Percentiles rank a stretch among this genome's conserved stretches.
Conservation (phyloP, 2,113 vertebrate species). For the Hydrolagus affinis region DNA sequence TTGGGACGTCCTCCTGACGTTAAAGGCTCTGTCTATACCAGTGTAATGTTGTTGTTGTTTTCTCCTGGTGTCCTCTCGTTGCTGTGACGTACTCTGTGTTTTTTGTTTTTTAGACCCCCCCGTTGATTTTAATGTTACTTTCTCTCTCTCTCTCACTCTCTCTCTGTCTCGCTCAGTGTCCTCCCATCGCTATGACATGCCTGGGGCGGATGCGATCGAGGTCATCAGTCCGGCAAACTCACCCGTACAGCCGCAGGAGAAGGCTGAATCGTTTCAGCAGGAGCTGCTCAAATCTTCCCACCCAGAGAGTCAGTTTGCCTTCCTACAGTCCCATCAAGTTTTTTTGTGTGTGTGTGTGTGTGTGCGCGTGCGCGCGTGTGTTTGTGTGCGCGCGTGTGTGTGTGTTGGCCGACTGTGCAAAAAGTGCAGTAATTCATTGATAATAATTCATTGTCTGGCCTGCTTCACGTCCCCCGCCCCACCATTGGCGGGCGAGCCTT, state of each 20-base stretch:
- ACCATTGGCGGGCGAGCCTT: too few relatives aligned
- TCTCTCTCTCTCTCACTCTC: slow-evolving; percentile 36
- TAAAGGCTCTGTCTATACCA: slow-evolving; percentile 35
- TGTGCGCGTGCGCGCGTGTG: too few relatives aligned
- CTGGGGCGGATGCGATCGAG: slow-evolving; percentile 77
- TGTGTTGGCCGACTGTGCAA: too few relatives aligned
- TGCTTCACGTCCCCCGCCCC: too few relatives aligned
- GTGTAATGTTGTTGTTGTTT: slow-evolving; percentile 39
- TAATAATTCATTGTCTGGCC: too few relatives aligned
- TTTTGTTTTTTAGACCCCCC: too few relatives aligned
- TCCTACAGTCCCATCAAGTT: too few relatives aligned
- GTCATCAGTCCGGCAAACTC: slow-evolving; percentile 91
- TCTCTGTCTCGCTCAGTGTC: slow-evolving; percentile 79
- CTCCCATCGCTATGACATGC: slow-evolving; percentile 80
- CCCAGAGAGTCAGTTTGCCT: slow-evolving; percentile 60
- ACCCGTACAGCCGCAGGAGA: slow-evolving; percentile 77
- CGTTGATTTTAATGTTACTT: slow-evolving; percentile 31
- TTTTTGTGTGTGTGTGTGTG: too few relatives aligned
- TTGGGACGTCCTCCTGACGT: too few relatives aligned
- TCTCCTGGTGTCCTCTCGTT: neutral
- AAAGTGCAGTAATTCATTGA: too few relatives aligned
- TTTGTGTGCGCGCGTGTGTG: too few relatives aligned
- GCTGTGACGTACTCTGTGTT: slow-evolving; percentile 29
- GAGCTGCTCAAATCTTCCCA: slow-evolving; percentile 60
- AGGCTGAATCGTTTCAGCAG: slow-evolving; percentile 56